phyloP scores from a whole-genome alignment of 2,797 vertebrate genomes.

The Nannoperca australis region DNA sequence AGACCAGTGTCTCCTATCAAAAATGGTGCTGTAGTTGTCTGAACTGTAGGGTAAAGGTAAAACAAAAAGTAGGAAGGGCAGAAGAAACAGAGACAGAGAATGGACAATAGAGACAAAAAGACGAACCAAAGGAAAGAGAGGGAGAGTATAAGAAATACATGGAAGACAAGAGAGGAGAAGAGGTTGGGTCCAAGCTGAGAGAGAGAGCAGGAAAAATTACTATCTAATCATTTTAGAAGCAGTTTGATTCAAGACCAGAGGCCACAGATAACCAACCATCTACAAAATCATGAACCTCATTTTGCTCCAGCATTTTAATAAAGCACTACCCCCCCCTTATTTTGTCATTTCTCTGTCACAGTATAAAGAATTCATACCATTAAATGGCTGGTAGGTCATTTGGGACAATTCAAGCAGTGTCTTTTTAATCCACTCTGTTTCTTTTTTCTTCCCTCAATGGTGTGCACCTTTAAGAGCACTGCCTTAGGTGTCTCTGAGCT shows the following conservation, averaged over 20 bases:
- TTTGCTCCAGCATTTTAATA: slow-evolving; percentile 74
- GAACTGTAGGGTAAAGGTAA: not conserved
- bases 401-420: slow-evolving; percentile 57
- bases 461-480: slow-evolving; percentile 60
- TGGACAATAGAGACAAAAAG: not conserved
- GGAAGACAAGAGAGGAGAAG: not conserved
- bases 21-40: slow-evolving; percentile 20
- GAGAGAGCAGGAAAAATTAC: slow-evolving; percentile 31
- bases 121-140: slow-evolving; percentile 12
- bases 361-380: slow-evolving; percentile 70
- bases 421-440: slow-evolving; percentile 62
- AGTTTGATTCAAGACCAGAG: slow-evolving; percentile 73
- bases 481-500: slow-evolving; percentile 48
- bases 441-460: slow-evolving; percentile 49
- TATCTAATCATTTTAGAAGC: slow-evolving; percentile 61
- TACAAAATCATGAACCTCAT: slow-evolving; percentile 77
- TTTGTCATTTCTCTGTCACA: slow-evolving; percentile 60
- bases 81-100: not conserved
- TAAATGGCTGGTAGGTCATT: slow-evolving; percentile 75
- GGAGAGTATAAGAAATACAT: not conserved
- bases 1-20: slow-evolving; percentile 23
- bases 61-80: not conserved
- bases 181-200: slow-evolving; percentile 14
- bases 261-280: slow-evolving; percentile 68
- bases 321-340: slow-evolving; percentile 37